Evolutionary conservation across 2,888 invertebrate species (phyloP), one percentile per base, ranked within the genome.

Genomic region (Acanthacorydalis orientalis): DNA sequence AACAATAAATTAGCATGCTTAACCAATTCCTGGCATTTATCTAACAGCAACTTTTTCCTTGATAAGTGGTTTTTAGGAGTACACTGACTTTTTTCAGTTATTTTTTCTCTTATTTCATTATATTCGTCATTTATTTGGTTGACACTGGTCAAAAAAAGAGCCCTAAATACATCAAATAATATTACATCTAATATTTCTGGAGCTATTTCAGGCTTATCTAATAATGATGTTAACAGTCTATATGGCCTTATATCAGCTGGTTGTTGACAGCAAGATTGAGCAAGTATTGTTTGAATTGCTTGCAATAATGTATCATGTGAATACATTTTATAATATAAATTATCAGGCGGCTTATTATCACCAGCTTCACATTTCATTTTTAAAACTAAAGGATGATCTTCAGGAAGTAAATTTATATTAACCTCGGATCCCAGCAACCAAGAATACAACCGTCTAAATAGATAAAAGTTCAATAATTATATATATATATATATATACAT

Each of bases 201-300:
- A 7, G 89, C 88, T 48, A 92, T 84, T 62, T 90, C 89, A 9
- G 83, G 81, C 63, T 89, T 86, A 62, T 92, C 91, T 50, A 92
- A 69, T 43, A 92, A 67, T 41, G 87, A 86, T 23, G 88, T 80
- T 54, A 91, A 70, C 48, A 91, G 76, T 53, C 87, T 73, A 62
- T 89, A 87, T 7, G 80, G 79, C 55, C 76, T 77, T 41, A 81
- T 62, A 57, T 81, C 80, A 50, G 77, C 69, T 1, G 75, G 75
- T 12, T 56, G 54, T 52, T 63, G 62, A 2, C 62, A 58, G 54
- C 68, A 71, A 53, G 76, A 73, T 45, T 70, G 68, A 52, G 75
- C 69, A 49, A 82, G 57, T 7, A 75, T 75, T 15, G 72, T 70
- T 54, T 75, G 75, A 43, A 83, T 68, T 0, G 80, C 79, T 60